These are phyloP conservation scores for Limnothrissa miodon DNA, from an alignment of 2,113 vertebrate species.

Conservation along the genomic window DNA sequence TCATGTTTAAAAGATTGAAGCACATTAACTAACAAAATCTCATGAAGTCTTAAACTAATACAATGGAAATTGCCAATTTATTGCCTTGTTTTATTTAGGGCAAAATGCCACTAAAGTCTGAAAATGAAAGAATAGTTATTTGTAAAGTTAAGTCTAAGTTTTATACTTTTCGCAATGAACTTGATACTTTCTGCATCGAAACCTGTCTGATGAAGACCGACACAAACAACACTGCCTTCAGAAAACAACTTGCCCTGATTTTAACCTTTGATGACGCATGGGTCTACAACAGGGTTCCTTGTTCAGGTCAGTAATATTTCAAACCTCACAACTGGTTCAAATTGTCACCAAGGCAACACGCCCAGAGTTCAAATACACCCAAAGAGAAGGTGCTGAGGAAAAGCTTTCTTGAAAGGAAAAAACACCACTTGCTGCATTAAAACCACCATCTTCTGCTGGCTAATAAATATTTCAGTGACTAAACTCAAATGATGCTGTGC, in stretches of 20 bases:
- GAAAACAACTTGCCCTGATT: not conserved
- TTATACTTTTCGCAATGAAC: not conserved
- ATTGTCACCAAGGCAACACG: no score
- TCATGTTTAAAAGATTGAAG: not conserved
- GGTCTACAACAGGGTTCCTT: not conserved
- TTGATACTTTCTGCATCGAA: not conserved
- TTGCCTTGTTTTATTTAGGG: not conserved
- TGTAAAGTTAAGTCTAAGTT: not conserved
- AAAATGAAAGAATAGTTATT: not conserved
- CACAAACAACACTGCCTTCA: not conserved
- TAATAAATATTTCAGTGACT: not conserved
- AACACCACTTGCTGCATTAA: not conserved
- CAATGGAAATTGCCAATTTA: not conserved
- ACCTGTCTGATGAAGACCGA: no score
- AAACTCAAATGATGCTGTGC: not conserved
- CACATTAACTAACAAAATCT: not conserved
- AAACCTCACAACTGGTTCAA: no score
- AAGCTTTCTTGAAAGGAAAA: no score
- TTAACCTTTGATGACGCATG: not conserved
- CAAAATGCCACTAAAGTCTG: no score
- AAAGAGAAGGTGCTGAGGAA: no score
- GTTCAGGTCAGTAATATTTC: not conserved
- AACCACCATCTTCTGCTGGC: not conserved
- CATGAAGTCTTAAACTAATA: not conserved
- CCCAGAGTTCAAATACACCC: no score